Percentiles rank a stretch among this genome's conserved stretches.
phyloP scores from a whole-genome alignment of 2,113 vertebrate genomes.

The Pagrus major region DNA sequence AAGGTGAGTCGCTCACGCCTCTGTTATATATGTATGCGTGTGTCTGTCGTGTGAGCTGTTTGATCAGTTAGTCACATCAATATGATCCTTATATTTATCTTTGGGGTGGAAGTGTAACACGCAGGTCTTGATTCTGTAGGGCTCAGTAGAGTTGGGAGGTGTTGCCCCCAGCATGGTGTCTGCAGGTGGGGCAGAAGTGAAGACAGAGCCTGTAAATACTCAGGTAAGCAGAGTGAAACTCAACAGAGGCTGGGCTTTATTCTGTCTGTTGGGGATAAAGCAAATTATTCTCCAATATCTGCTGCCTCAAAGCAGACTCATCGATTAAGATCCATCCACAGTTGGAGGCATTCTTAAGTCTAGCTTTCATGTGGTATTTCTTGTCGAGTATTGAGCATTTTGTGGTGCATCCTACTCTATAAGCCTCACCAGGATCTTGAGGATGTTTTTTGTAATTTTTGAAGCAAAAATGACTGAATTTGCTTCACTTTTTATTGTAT shows the following conservation, averaged over 20 bases:
- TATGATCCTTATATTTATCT: background rate
- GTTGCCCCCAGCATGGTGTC: constrained; percentile 74
- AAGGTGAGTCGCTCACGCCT: constrained; percentile 87
- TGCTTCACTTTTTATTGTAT: background rate
- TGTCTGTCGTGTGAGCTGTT: background rate
- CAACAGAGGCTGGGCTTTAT: background rate
- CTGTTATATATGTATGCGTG: too few relatives aligned
- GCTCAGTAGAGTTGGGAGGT: constrained; percentile 92
- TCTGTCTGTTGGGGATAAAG: background rate
- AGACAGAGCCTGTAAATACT: constrained; percentile 81
- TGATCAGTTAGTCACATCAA: background rate
- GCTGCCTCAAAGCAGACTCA: background rate
- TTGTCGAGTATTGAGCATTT: background rate
- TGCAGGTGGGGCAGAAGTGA: constrained; percentile 83
- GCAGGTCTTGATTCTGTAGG: constrained; percentile 79
- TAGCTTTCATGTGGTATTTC: background rate
- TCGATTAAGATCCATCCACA: too few relatives aligned
- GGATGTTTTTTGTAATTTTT: background rate
- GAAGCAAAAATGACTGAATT: background rate
- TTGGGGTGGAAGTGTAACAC: background rate
- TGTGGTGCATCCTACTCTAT: background rate
- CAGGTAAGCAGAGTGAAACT: constrained; percentile 64
- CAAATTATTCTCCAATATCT: background rate
- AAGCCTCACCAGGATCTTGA: background rate
- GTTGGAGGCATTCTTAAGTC: background rate